Evolutionary conservation across 2,888 invertebrate genomes (phyloP).

Genomic region (Xylophagus ater): DNA sequence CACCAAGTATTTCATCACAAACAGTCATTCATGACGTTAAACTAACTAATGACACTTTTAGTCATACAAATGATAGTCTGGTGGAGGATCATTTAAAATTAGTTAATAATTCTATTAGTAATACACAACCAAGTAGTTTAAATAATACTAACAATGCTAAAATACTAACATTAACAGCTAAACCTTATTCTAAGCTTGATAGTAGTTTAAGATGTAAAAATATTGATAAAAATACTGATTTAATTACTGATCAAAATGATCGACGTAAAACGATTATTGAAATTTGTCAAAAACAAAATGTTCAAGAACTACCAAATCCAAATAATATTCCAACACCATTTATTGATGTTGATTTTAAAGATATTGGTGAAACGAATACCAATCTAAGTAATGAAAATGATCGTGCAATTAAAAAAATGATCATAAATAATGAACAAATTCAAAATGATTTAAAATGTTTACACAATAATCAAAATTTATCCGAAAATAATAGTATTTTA

Average conservation of each 20-base stretch:
- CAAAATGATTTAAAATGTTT: neutral
- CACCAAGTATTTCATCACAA: conserved; percentile 14
- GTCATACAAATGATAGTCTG: neutral
- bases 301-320: conserved; percentile 10
- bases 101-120: conserved; percentile 1
- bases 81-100: conserved; percentile 2
- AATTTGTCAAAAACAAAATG: conserved; percentile 14
- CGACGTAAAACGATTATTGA: conserved; percentile 13
- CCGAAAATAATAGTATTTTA: conserved; percentile 6
- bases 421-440: neutral
- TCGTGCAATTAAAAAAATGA: neutral
- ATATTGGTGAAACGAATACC: neutral
- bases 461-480: neutral
- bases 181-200: too few species aligned
- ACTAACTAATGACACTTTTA: conserved; percentile 41
- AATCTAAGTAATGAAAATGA: too few species aligned
- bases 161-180: too few species aligned
- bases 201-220: conserved; percentile 8
- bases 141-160: conserved; percentile 3
- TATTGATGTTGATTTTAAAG: conserved; percentile 13
- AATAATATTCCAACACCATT: conserved; percentile 12
- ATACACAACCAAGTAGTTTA: conserved; percentile 1
- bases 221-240: conserved; percentile 1
- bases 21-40: conserved; percentile 46
- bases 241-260: conserved; percentile 6